Evolutionary conservation across 1,140 invertebrate genomes (phyloP).

Genomic region (Leptonema lineaticorne): DNA sequence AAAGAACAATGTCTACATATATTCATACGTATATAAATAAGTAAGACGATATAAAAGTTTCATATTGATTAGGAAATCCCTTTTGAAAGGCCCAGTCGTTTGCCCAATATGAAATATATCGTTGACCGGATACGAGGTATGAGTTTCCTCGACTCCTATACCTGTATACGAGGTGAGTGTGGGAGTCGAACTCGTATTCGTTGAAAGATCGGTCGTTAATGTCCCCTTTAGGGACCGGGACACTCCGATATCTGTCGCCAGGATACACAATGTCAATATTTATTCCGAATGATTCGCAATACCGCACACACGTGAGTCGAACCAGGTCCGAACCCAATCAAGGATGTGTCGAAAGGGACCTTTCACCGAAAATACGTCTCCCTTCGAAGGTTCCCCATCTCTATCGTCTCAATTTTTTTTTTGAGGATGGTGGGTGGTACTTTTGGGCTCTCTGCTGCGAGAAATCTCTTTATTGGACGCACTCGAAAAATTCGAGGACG

Average conservation of each 20-base stretch:
- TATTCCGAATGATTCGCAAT: constrained; percentile 34
- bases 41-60: constrained; percentile 28
- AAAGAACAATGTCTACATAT: too few species aligned
- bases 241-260: constrained; percentile 22
- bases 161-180: too few species aligned
- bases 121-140: constrained; percentile 3
- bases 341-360: constrained; percentile 24
- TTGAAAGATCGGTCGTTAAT: constrained; percentile 30
- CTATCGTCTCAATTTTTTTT: too few species aligned
- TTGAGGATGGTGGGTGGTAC: too few species aligned
- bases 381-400: too few species aligned
- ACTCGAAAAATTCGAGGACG: constrained; percentile 22
- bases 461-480: constrained; percentile 38
- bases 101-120: constrained; percentile 29
- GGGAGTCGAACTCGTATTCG: neutral
- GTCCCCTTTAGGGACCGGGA: constrained; percentile 28
- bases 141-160: too few species aligned
- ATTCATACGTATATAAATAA: too few species aligned
- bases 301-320: constrained; percentile 22
- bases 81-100: constrained; percentile 9
- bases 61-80: constrained; percentile 12
- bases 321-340: constrained; percentile 30
- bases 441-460: neutral
- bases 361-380: too few species aligned
- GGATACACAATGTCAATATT: constrained; percentile 36